Evolutionary conservation across 2,888 invertebrate species (phyloP).

Genomic region (Leuctra nigra): DNA sequence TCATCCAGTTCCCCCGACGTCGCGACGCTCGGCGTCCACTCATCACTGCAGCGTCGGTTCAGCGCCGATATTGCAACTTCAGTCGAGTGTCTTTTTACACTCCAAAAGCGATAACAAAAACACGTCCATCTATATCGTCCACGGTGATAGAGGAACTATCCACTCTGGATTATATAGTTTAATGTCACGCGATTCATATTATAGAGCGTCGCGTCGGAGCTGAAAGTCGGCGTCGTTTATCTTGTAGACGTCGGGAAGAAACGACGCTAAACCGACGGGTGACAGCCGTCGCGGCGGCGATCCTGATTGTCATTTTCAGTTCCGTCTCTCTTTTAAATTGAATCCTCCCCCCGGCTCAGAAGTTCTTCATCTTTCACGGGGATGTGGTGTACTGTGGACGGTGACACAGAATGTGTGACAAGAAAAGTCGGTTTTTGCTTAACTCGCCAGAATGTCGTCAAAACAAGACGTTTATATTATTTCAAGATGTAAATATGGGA

Average conservation of each 20-base stretch:
- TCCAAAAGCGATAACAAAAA: conserved; percentile 1
- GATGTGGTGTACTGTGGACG: too few species aligned
- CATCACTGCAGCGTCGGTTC: neutral
- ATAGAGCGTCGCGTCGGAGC: neutral
- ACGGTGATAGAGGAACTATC: neutral
- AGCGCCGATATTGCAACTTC: neutral
- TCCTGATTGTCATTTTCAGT: neutral
- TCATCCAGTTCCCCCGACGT: neutral
- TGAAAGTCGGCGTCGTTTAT: neutral
- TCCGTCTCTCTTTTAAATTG: neutral
- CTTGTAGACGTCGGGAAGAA: neutral
- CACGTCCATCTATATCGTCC: neutral
- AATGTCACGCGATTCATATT: neutral
- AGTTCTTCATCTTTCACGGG: neutral
- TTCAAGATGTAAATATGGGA: too few species aligned
- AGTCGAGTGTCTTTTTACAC: neutral
- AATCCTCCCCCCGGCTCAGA: neutral
- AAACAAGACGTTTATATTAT: too few species aligned
- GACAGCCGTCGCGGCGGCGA: conserved; percentile 11
- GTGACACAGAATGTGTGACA: neutral
- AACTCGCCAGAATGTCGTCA: too few species aligned
- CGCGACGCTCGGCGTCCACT: neutral
- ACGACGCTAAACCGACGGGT: neutral
- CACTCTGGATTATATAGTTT: neutral
- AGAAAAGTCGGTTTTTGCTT: neutral